Conservation (phyloP, 2,797 vertebrate genomes). For the Champsocephalus esox region DNA sequence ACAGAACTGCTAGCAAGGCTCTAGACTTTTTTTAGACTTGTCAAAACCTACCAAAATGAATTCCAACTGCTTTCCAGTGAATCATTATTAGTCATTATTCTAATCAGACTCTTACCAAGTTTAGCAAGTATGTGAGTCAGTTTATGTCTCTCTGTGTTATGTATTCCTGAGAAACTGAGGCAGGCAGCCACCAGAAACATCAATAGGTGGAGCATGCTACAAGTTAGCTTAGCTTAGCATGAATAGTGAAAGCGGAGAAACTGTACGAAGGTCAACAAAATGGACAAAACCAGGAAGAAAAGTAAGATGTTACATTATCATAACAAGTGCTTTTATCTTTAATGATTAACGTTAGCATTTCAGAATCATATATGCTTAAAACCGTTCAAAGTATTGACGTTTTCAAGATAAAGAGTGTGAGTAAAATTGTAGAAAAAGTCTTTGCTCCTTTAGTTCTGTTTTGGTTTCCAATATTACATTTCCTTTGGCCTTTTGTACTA, state of each 20-base stretch:
- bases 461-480: too few relatives aligned
- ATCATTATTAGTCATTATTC: background rate
- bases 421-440: too few relatives aligned
- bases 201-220: background rate
- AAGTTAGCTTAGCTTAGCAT: background rate
- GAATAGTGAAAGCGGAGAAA: background rate
- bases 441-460: too few relatives aligned
- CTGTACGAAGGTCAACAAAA: background rate
- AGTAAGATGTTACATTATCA: background rate
- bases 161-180: conserved; percentile 19
- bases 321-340: background rate
- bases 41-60: background rate
- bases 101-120: conserved; percentile 4
- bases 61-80: background rate
- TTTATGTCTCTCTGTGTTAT: background rate
- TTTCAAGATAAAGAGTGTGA: too few relatives aligned
- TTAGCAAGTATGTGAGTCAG: background rate
- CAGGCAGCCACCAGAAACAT: background rate
- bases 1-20: background rate
- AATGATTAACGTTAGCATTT: background rate
- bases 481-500: too few relatives aligned
- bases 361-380: background rate
- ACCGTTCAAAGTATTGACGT: background rate
- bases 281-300: too few relatives aligned
- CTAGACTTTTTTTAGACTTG: background rate